These are phyloP conservation scores for Cacajao melanocephalus DNA, from an alignment of 2,797 vertebrate species.

Conservation along the genomic window DNA sequence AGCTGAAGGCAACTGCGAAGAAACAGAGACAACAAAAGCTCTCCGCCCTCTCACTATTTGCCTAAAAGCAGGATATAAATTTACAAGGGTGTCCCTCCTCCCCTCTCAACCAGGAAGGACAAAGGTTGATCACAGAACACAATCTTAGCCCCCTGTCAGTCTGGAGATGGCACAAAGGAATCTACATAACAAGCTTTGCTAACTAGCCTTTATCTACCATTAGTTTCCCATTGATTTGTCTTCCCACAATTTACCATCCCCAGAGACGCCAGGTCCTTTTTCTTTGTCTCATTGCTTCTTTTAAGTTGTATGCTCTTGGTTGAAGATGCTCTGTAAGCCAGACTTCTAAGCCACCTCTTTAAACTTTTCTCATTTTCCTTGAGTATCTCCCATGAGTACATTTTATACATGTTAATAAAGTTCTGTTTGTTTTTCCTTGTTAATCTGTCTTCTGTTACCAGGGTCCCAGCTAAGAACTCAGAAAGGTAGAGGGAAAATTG, in stretches of 20 bases:
- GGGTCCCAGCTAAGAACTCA: not conserved
- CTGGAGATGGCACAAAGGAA: not conserved
- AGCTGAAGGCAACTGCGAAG: not conserved
- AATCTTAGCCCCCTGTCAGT: not conserved
- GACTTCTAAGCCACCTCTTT: not conserved
- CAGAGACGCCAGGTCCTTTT: not conserved
- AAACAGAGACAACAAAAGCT: not conserved
- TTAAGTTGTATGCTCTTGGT: not conserved
- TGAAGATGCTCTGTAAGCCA: not conserved
- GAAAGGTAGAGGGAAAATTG: not conserved
- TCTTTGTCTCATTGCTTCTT: not conserved
- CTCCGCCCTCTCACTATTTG: not conserved
- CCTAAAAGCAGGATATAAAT: not conserved
- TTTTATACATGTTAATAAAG: not conserved
- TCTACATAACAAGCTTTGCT: not conserved
- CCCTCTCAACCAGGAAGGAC: not conserved
- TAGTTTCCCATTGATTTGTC: not conserved
- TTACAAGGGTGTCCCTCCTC: not conserved
- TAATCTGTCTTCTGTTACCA: not conserved
- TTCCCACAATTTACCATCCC: not conserved
- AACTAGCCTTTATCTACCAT: not conserved
- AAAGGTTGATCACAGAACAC: not conserved
- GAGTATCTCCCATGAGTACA: too few species aligned
- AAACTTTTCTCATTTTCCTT: not conserved
- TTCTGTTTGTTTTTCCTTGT: not conserved